Conservation (phyloP, 23 tunicate species). For the Styela plicata region DNA sequence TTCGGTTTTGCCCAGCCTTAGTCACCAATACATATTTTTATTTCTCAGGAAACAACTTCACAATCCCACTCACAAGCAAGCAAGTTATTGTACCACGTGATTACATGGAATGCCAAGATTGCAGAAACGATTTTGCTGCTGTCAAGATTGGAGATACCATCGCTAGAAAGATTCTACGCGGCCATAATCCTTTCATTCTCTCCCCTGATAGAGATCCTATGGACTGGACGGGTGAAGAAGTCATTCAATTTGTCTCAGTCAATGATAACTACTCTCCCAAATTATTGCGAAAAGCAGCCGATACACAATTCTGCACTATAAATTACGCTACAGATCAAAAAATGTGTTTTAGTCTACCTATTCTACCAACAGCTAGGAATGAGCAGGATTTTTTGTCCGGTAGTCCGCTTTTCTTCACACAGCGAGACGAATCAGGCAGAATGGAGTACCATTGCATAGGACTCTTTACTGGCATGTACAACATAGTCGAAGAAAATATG, state of each 20-base stretch:
- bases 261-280: not conserved
- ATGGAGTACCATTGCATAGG: slow-evolving; percentile 9
- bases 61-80: slow-evolving; percentile 41
- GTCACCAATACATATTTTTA: not conserved
- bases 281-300: slow-evolving; percentile 8
- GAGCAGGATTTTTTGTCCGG: slow-evolving; percentile 3
- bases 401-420: slow-evolving; percentile 9
- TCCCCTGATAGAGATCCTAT: slow-evolving; percentile 9
- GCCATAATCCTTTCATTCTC: slow-evolving; percentile 14
- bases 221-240: not conserved
- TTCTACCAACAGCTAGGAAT: not conserved
- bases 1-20: too few species aligned
- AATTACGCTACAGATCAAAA: slow-evolving; percentile 8
- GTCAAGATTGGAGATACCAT: slow-evolving; percentile 7
- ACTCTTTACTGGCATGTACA: slow-evolving; percentile 22
- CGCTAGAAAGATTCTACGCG: slow-evolving; percentile 14
- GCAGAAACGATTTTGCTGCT: slow-evolving; percentile 43
- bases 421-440: not conserved
- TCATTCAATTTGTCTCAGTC: slow-evolving; percentile 11
- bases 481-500: slow-evolving; percentile 16
- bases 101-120: slow-evolving; percentile 66
- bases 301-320: slow-evolving; percentile 19
- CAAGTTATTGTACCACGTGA: slow-evolving; percentile 46
- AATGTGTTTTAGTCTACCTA: slow-evolving; percentile 16
- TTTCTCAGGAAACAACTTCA: slow-evolving; percentile 28